Evolutionary conservation across 1,140 invertebrate genomes (phyloP).

Genomic region (Ephestia elutella): DNA sequence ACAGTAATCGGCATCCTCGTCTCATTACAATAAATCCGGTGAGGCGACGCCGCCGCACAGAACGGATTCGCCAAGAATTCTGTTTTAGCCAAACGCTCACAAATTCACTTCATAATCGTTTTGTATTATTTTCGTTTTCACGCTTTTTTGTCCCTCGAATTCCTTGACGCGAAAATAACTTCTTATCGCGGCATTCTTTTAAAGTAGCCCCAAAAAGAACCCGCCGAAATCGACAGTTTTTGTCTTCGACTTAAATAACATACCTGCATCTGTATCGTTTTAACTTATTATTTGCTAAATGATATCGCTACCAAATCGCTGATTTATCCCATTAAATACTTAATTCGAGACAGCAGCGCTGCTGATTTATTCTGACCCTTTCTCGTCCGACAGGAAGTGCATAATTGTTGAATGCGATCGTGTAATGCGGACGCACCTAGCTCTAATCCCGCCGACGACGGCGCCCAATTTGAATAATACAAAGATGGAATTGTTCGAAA

Average conservation of each 20-base stretch:
- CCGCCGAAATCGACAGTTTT: constrained; percentile 48
- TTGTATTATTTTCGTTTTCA: constrained; percentile 73
- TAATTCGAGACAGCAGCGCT: constrained; percentile 4
- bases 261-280: constrained; percentile 43
- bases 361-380: background rate
- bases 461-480: constrained; percentile 58
- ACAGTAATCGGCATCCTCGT: constrained; percentile 48
- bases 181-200: constrained; percentile 70
- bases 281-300: constrained; percentile 46
- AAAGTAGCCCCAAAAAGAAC: constrained; percentile 65
- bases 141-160: constrained; percentile 69
- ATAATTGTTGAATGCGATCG: background rate
- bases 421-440: constrained; percentile 24
- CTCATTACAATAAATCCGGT: constrained; percentile 69
- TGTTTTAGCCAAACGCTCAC: constrained; percentile 72
- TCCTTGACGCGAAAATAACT: constrained; percentile 71
- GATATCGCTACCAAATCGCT: constrained; percentile 47
- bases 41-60: constrained; percentile 57
- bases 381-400: background rate
- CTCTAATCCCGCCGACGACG: constrained; percentile 44
- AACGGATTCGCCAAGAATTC: constrained; percentile 65
- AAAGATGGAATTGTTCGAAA: constrained; percentile 43
- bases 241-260: constrained; percentile 63
- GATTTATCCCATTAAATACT: constrained; percentile 24
- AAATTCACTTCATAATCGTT: constrained; percentile 71